Conservation (phyloP, 2,113 vertebrate species). For the Serilophus lunatus region DNA sequence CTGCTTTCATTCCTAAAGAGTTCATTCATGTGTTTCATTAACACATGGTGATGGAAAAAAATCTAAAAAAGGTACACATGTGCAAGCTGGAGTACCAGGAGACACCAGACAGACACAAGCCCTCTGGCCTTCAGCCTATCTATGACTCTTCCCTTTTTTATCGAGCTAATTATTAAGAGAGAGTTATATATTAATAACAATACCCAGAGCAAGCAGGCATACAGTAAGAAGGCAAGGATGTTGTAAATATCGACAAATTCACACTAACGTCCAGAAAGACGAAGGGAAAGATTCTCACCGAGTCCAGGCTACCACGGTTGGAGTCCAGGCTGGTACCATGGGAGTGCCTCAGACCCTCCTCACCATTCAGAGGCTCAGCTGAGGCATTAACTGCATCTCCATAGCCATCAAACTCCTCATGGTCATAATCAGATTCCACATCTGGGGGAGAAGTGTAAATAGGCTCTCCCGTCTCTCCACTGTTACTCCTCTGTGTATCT, state of each 20-base stretch:
- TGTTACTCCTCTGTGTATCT: slow-evolving; percentile 63
- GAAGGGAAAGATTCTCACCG: slow-evolving; percentile 74
- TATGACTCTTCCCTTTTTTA: not conserved
- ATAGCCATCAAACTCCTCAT: slow-evolving; percentile 85
- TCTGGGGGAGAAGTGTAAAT: slow-evolving; percentile 83
- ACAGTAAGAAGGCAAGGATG: not conserved
- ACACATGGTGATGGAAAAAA: not conserved
- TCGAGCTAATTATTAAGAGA: not conserved
- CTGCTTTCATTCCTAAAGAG: not conserved
- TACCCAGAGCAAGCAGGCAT: not conserved
- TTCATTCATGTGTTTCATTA: not conserved
- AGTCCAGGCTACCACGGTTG: slow-evolving; percentile 87
- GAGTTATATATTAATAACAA: not conserved
- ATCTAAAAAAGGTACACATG: not conserved
- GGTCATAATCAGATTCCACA: slow-evolving; percentile 88
- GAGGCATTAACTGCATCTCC: slow-evolving; percentile 75
- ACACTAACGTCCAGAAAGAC: not conserved
- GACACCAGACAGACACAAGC: not conserved
- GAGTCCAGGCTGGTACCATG: slow-evolving; percentile 86
- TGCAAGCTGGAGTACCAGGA: not conserved
- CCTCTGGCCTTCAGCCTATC: not conserved
- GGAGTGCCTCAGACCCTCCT: slow-evolving; percentile 80
- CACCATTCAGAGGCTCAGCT: slow-evolving; percentile 76
- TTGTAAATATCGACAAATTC: not conserved
- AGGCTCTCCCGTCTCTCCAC: slow-evolving; percentile 74